Conservation (phyloP, 2,113 vertebrate genomes). For the Oceanodroma tethys region DNA sequence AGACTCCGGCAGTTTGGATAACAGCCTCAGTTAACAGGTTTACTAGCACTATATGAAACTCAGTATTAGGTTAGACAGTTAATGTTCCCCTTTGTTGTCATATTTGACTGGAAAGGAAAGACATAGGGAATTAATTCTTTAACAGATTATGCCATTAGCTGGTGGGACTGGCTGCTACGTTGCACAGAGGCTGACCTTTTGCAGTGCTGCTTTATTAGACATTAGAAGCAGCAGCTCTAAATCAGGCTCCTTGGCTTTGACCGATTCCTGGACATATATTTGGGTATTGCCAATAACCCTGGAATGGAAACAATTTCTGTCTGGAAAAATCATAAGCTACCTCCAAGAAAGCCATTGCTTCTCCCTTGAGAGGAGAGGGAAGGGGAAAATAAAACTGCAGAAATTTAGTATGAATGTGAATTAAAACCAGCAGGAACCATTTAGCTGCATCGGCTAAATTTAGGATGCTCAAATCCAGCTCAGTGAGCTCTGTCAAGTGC, state of each 20-base stretch:
- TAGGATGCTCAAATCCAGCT: not conserved
- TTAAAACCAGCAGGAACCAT: not conserved
- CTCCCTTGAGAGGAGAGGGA: not conserved
- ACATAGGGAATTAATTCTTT: not conserved
- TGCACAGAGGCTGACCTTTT: slow-evolving; percentile 4
- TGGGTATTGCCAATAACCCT: slow-evolving; percentile 16
- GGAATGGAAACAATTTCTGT: slow-evolving; percentile 43
- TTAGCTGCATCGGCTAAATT: not conserved
- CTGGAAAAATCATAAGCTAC: slow-evolving; percentile 34
- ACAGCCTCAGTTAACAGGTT: not conserved
- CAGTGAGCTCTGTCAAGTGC: not conserved
- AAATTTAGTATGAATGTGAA: not conserved
- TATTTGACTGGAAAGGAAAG: not conserved
- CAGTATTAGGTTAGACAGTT: not conserved
- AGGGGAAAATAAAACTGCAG: not conserved
- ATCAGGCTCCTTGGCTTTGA: slow-evolving; percentile 21
- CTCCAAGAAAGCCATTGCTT: slow-evolving; percentile 28
- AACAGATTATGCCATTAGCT: slow-evolving; percentile 3
- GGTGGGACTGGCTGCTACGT: not conserved
- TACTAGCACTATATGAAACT: not conserved
- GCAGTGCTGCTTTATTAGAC: not conserved
- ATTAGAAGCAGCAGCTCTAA: slow-evolving; percentile 3
- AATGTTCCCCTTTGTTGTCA: not conserved
- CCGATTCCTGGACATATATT: not conserved
- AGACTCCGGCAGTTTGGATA: not conserved